Conservation (phyloP, 2,113 vertebrate genomes). For the Rattus rattus region DNA sequence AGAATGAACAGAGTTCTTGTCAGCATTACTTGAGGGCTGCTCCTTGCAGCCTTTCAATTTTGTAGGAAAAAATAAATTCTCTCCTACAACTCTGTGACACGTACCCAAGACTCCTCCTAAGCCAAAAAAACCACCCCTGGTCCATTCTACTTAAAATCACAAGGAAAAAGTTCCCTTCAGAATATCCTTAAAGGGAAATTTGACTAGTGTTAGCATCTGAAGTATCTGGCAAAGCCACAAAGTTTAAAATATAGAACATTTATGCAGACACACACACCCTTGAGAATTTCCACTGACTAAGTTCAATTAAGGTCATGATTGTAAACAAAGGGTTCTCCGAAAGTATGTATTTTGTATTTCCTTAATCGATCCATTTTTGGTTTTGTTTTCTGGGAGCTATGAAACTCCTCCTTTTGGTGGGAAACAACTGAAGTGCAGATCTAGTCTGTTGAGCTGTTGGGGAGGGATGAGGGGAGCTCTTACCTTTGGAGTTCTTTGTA, state of each 20-base stretch:
- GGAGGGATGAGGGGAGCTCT: neutral
- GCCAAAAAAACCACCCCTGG: constrained; percentile 77
- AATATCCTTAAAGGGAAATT: constrained; percentile 80
- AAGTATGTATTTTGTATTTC: constrained; percentile 1
- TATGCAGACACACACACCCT: neutral
- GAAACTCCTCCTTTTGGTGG: constrained; percentile 24
- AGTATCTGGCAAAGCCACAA: constrained; percentile 53
- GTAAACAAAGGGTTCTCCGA: neutral
- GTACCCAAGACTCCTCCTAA: constrained; percentile 80
- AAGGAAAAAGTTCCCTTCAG: constrained; percentile 70
- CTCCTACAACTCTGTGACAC: constrained; percentile 82
- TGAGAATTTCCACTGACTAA: constrained; percentile 38
- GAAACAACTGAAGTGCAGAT: neutral
- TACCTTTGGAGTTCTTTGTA: constrained; percentile 53
- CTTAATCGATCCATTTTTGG: neutral
- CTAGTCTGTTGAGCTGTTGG: neutral
- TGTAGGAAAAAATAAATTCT: constrained; percentile 77
- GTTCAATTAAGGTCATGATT: constrained; percentile 27
- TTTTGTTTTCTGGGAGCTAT: constrained; percentile 1
- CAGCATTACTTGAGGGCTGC: constrained; percentile 78
- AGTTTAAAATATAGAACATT: constrained; percentile 47
- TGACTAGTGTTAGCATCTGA: constrained; percentile 64
- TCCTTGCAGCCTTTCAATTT: constrained; percentile 79
- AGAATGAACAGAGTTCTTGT: constrained; percentile 75
- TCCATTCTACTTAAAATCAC: constrained; percentile 77